phyloP scores from a whole-genome alignment of 2,797 vertebrate genomes.

The Pipistrellus pipistrellus region DNA sequence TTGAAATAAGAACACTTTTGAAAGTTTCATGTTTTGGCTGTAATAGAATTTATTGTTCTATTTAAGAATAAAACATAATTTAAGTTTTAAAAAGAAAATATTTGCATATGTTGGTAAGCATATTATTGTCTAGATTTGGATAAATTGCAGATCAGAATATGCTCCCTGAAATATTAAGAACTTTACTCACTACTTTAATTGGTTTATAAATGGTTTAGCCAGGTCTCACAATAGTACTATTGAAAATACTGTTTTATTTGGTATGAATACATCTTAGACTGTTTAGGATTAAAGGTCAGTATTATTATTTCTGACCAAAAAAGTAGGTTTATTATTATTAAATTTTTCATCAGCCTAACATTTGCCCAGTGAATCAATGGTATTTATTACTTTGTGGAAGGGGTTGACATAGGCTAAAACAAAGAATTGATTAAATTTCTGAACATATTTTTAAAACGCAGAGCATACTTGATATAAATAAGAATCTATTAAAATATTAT shows the following conservation, averaged over 20 bases:
- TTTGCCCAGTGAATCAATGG: neutral
- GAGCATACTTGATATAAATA: neutral
- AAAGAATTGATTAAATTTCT: neutral
- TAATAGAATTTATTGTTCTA: conserved; percentile 46
- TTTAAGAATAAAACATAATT: conserved; percentile 20
- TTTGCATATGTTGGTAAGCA: neutral
- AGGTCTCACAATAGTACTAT: neutral
- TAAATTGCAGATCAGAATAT: conserved; percentile 37
- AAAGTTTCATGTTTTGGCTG: conserved; percentile 34
- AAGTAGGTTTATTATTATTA: conserved; percentile 16
- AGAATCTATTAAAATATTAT: neutral
- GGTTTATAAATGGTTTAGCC: neutral
- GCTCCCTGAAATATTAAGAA: conserved; percentile 27
- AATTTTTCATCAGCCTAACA: neutral
- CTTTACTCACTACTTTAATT: neutral
- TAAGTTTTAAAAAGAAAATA: conserved; percentile 53
- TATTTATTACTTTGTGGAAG: neutral
- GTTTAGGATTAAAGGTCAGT: neutral
- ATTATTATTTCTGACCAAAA: conserved; percentile 11
- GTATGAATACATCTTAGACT: neutral
- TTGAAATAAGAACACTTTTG: conserved; percentile 33
- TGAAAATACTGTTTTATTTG: conserved; percentile 23
- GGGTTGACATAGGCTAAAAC: neutral
- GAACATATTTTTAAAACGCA: neutral
- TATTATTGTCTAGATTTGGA: conserved; percentile 16